These are phyloP conservation scores for Brachyalestes nurse DNA, from an alignment of 2,797 vertebrate species.

Conservation along the genomic window DNA sequence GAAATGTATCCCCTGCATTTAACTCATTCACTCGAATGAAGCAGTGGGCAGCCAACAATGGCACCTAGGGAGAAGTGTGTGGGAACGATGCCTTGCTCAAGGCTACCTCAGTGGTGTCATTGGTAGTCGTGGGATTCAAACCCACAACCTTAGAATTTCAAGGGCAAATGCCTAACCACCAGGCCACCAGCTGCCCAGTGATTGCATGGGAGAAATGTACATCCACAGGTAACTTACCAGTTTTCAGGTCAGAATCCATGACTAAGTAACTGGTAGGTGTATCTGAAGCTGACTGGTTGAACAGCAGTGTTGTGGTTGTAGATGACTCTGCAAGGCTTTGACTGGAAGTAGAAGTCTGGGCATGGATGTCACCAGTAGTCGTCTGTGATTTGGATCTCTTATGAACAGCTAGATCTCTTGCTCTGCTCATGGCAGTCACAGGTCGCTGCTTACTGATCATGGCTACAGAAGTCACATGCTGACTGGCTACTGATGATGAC, in stretches of 20 bases:
- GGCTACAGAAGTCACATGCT: conserved; percentile 43
- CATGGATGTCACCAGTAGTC: not conserved
- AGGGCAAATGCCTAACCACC: too few relatives aligned
- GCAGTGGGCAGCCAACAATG: too few relatives aligned
- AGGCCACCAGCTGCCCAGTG: too few relatives aligned
- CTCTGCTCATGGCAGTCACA: conserved; percentile 63
- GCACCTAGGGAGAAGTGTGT: too few relatives aligned
- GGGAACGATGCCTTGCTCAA: too few relatives aligned
- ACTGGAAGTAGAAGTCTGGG: conserved; percentile 3
- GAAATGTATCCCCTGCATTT: too few relatives aligned
- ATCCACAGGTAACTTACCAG: not conserved
- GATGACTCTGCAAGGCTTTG: conserved; percentile 25
- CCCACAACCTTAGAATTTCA: too few relatives aligned
- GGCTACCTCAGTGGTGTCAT: too few relatives aligned
- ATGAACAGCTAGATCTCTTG: conserved; percentile 35
- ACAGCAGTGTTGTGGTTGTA: conserved; percentile 10
- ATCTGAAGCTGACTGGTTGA: not conserved
- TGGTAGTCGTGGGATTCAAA: too few relatives aligned
- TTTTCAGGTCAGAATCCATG: not conserved
- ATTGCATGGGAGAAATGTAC: too few relatives aligned
- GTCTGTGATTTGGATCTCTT: conserved; percentile 26
- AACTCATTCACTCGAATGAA: too few relatives aligned
- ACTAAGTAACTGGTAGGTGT: not conserved
- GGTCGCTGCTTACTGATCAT: conserved; percentile 62
- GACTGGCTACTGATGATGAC: conserved; percentile 26